These are phyloP conservation scores for Tinamus major DNA, from an alignment of 2,797 vertebrate genomes.

Conservation along the genomic window DNA sequence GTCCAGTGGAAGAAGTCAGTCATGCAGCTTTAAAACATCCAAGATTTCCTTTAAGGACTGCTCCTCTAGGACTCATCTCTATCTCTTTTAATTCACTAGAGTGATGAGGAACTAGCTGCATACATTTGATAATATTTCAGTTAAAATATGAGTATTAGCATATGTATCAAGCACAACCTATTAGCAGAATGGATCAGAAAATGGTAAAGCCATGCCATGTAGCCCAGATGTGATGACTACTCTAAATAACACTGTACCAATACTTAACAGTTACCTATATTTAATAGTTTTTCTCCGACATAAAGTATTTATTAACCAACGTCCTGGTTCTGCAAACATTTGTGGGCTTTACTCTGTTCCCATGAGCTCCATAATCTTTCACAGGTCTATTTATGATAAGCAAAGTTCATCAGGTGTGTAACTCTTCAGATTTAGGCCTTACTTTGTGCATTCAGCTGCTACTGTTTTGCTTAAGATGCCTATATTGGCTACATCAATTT, in stretches of 20 bases:
- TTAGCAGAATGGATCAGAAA: not conserved
- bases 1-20: not conserved
- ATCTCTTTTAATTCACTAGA: not conserved
- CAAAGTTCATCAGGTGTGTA: not conserved
- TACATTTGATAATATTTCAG: not conserved
- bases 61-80: not conserved
- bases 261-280: not conserved
- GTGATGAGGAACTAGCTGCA: not conserved
- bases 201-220: not conserved
- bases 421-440: not conserved
- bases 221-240: fast-evolving
- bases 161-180: not conserved
- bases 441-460: not conserved
- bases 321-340: not conserved
- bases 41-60: not conserved
- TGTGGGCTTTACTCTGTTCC: not conserved
- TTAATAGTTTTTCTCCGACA: not conserved
- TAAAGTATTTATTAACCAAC: not conserved
- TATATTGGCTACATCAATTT: not conserved
- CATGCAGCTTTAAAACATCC: not conserved
- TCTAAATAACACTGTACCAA: not conserved
- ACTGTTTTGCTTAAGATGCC: not conserved
- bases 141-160: not conserved
- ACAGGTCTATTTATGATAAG: not conserved
- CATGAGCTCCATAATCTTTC: not conserved